These are phyloP conservation scores for Plagiodera versicolora DNA, from an alignment of 2,888 invertebrate species.

Conservation along the genomic window DNA sequence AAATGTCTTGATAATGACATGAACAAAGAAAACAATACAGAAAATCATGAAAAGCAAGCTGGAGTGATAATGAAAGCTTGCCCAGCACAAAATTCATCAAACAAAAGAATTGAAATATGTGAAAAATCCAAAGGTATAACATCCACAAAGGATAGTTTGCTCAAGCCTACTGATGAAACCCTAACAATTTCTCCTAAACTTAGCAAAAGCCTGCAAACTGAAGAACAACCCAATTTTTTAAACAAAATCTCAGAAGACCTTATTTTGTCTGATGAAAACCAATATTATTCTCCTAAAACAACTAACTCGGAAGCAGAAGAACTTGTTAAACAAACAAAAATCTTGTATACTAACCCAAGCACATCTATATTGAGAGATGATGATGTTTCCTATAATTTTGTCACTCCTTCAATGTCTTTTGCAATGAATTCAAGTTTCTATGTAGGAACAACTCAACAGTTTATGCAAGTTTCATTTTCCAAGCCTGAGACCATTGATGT, in stretches of 20 bases:
- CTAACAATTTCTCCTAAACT: not conserved
- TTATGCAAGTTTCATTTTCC: slow-evolving; percentile 21
- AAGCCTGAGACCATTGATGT: slow-evolving; percentile 9
- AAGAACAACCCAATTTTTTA: not conserved
- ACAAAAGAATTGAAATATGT: too few relatives aligned
- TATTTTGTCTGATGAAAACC: not conserved
- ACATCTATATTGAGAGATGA: slow-evolving; percentile 7
- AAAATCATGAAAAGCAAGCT: not conserved
- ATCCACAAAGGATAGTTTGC: too few relatives aligned
- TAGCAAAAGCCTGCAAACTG: not conserved
- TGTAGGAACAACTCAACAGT: slow-evolving; percentile 24
- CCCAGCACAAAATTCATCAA: too few relatives aligned
- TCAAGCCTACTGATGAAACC: not conserved
- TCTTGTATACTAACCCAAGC: slow-evolving; percentile 20
- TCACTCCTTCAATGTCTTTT: slow-evolving; percentile 19
- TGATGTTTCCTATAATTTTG: not conserved
- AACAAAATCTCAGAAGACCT: too few relatives aligned
- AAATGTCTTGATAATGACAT: too few relatives aligned
- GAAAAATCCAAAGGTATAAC: too few relatives aligned
- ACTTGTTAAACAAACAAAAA: slow-evolving; percentile 8
- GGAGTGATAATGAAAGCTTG: too few relatives aligned
- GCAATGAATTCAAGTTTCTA: slow-evolving; percentile 21
- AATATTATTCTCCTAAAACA: not conserved
- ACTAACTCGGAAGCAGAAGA: not conserved
- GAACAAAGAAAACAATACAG: not conserved